Evolutionary conservation across 2,113 vertebrate species (phyloP).

Genomic region (Haemorhous mexicanus): DNA sequence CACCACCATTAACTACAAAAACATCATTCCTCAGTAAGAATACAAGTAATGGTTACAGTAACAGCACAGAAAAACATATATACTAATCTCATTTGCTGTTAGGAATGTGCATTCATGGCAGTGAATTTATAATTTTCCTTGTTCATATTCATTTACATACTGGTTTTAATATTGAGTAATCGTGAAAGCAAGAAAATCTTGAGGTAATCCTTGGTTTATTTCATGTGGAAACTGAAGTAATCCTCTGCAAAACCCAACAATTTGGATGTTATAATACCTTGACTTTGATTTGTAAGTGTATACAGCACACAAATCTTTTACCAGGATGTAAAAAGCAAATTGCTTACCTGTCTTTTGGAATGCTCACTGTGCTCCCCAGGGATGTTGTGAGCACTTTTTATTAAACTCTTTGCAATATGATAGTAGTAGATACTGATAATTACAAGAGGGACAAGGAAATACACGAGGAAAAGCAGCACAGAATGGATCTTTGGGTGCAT

Average conservation of each 20-base stretch:
- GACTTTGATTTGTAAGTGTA: background rate
- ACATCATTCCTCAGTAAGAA: background rate
- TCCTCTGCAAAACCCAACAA: background rate
- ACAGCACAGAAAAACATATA: background rate
- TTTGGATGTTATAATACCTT: background rate
- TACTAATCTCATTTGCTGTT: background rate
- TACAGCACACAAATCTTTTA: background rate
- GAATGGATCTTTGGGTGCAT: constrained; percentile 93
- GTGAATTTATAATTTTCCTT: background rate
- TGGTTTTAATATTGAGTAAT: background rate
- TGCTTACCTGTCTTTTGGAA: constrained; percentile 88
- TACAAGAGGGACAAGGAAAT: constrained; percentile 88
- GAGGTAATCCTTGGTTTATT: background rate
- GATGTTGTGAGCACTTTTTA: constrained; percentile 90
- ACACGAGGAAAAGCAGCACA: constrained; percentile 90
- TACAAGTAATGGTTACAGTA: background rate
- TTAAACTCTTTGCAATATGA: constrained; percentile 90
- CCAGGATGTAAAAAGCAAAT: background rate
- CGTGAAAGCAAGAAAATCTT: background rate
- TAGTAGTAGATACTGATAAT: constrained; percentile 92
- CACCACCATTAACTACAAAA: background rate
- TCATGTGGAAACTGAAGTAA: background rate
- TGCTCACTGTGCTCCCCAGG: constrained; percentile 91
- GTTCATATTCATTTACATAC: background rate
- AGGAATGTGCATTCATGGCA: background rate